Evolutionary conservation across 92 coral and sea anemone species (phyloP), one percentile per base, ranked within the genome.

Genomic region (Palythoa grandis): DNA sequence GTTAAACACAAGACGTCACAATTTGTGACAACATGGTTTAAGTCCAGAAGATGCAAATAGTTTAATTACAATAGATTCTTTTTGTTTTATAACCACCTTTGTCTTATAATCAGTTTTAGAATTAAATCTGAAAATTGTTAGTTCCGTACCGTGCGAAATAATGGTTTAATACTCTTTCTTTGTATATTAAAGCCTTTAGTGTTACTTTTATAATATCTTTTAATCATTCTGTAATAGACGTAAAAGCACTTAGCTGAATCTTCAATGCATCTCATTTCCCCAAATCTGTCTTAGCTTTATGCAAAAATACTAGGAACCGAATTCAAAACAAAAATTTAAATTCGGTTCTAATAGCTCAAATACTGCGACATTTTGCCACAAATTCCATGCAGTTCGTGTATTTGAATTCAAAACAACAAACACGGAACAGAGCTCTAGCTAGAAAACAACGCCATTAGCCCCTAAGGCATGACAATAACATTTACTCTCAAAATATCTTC

Each of bases 221-320:
- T 77, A 77, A 77, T 77, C 58, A 77, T 56, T 53, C 82, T 37
- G 19, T 77, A 19, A 77, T 77, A 6, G 11, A 16, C 10, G 16
- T 58, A 58, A 58, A 29, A 78, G 53, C 82, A 58, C 71, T 58
- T 29, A 11, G 83, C 83, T 78, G 22, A 60, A 5, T 35, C 82
- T 17, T 38, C 22, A 39, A 35, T 69, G 43, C 74, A 69, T 69
- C 19, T 29, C 48, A 37, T 37, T 69, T 69, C 47, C 72, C 38
- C 17, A 60, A 78, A 60, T 22, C 83, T 58, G 39, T 76, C n/a
- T 17, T 39, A 53, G 16, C 20, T 76, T 76, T 57, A 76, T 76
- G 60, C 20, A 50, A 76, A 57, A 15, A n/a, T n/a, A 10, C 65
- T 14, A 52, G 22, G 39, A 52, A 11, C 4, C 16, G 24, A 16